phyloP scores from a whole-genome alignment of 2,797 vertebrate species.

The Hypotaenidia okinawae region DNA sequence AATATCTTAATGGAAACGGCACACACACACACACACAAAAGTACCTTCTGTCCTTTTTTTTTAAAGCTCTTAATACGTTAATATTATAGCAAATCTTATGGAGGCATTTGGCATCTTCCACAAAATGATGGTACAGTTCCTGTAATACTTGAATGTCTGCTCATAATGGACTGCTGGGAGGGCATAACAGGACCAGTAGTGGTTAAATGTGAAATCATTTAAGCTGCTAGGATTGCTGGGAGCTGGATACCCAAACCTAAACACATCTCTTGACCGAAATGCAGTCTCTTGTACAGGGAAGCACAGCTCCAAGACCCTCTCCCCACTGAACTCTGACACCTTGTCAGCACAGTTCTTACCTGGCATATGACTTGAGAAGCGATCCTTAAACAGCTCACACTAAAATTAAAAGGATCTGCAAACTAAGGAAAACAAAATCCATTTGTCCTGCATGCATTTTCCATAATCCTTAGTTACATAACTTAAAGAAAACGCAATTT shows the following conservation, averaged over 20 bases:
- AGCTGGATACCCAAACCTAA: not conserved
- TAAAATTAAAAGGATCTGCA: not conserved
- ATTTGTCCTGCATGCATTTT: not conserved
- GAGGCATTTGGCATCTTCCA: not conserved
- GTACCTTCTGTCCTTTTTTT: fast-evolving
- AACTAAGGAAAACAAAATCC: not conserved
- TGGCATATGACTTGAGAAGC: no score
- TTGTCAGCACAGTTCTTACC: not conserved
- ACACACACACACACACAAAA: not conserved
- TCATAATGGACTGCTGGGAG: not conserved
- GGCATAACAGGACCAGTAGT: not conserved
- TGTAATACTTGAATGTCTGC: not conserved
- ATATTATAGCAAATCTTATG: not conserved
- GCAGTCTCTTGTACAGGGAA: not conserved
- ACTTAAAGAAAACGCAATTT: not conserved
- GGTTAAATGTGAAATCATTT: not conserved
- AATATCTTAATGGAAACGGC: not conserved
- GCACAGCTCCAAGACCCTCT: not conserved
- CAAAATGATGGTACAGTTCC: not conserved
- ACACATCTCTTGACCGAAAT: not conserved
- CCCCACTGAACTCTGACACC: not conserved
- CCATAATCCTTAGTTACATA: not conserved
- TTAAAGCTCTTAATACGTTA: not conserved
- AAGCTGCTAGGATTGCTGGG: not conserved
- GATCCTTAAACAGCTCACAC: not conserved